phyloP scores from a whole-genome alignment of 2,888 invertebrate species.

The Cryptops parisi region DNA sequence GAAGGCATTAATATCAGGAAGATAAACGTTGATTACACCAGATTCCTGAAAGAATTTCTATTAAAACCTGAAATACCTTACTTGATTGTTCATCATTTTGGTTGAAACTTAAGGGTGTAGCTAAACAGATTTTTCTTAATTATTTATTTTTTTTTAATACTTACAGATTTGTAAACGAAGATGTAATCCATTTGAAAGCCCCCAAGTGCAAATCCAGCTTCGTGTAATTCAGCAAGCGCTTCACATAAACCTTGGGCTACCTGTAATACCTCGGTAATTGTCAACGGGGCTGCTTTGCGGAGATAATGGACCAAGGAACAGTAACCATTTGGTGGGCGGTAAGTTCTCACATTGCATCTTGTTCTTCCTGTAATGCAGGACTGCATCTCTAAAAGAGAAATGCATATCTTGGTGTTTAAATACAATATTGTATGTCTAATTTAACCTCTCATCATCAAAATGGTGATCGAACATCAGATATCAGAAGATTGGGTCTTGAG shows the following conservation, averaged over 20 bases:
- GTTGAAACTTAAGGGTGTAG: too few species aligned
- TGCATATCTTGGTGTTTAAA: neutral
- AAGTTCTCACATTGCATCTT: conserved; percentile 16
- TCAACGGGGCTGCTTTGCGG: conserved; percentile 19
- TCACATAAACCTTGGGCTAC: conserved; percentile 22
- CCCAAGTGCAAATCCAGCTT: conserved; percentile 23
- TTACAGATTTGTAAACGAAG: conserved; percentile 22
- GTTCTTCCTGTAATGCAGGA: conserved; percentile 14
- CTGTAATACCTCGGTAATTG: conserved; percentile 21
- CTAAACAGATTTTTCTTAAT: neutral
- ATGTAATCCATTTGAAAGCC: conserved; percentile 23
- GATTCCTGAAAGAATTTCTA: conserved; percentile 15
- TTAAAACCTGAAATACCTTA: too few species aligned
- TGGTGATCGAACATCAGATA: neutral
- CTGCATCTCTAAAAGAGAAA: conserved; percentile 13
- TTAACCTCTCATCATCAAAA: neutral
- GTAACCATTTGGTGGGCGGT: conserved; percentile 23
- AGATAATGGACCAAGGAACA: conserved; percentile 22
- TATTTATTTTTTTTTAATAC: neutral
- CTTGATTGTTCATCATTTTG: too few species aligned
- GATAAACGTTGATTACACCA: conserved; percentile 22
- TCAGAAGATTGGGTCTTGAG: too few species aligned
- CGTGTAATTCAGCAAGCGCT: conserved; percentile 22
- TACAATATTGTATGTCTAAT: too few species aligned
- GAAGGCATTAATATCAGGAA: conserved; percentile 24